These are phyloP conservation scores for Hydrolagus affinis DNA, from an alignment of 2,113 vertebrate genomes.

Conservation along the genomic window DNA sequence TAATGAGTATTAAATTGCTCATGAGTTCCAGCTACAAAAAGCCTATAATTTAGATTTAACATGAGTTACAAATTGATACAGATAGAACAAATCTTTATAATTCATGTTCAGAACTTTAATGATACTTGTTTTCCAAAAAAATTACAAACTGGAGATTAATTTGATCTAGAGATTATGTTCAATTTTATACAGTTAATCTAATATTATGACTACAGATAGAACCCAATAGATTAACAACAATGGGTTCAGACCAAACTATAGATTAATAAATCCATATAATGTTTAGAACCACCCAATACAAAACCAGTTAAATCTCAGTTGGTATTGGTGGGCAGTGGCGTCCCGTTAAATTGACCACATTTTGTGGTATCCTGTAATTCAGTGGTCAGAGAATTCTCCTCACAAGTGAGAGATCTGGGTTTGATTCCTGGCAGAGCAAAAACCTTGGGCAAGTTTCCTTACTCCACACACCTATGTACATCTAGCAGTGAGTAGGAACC, in stretches of 20 bases:
- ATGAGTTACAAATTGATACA: constrained; percentile 30
- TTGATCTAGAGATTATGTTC: constrained; percentile 18
- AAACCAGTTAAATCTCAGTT: background rate
- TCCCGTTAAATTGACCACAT: no score
- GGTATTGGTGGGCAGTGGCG: no score
- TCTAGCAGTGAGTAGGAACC: no score
- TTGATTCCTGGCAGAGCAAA: no score
- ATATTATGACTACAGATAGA: constrained; percentile 12
- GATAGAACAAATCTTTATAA: constrained; percentile 28
- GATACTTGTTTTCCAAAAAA: constrained; percentile 23
- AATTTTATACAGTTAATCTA: constrained; percentile 20
- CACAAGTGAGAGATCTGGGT: no score
- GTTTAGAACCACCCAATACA: background rate
- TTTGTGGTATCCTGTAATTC: background rate
- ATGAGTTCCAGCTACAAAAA: constrained; percentile 23
- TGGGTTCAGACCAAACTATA: background rate
- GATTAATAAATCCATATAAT: background rate
- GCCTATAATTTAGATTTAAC: constrained; percentile 32
- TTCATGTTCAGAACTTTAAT: constrained; percentile 25
- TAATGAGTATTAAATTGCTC: constrained; percentile 28
- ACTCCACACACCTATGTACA: no score
- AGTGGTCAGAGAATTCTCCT: no score
- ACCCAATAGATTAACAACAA: constrained; percentile 21
- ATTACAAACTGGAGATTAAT: constrained; percentile 27
- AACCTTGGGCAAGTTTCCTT: no score